phyloP scores from a whole-genome alignment of 1,140 invertebrate species.

The Camponotus pennsylvanicus region DNA sequence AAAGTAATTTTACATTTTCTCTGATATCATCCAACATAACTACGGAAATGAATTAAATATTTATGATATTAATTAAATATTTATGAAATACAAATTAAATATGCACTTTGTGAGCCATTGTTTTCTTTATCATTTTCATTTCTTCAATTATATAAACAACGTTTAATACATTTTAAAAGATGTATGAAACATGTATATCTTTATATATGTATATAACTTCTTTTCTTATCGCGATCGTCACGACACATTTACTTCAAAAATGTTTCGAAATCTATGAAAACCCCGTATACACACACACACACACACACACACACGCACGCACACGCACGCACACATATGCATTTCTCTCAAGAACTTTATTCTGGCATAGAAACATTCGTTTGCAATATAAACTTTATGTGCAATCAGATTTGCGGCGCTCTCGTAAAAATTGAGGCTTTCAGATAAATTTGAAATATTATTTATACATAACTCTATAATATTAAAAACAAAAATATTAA shows the following conservation, averaged over 20 bases:
- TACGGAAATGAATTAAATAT: no score
- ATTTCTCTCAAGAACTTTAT: background rate
- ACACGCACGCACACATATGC: no score
- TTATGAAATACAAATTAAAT: no score
- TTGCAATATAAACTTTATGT: background rate
- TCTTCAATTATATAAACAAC: background rate
- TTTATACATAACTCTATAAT: background rate
- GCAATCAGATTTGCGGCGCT: background rate
- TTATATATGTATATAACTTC: background rate
- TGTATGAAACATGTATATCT: background rate
- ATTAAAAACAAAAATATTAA: no score
- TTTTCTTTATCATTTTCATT: background rate
- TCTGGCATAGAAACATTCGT: background rate
- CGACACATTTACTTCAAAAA: background rate
- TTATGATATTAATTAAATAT: no score
- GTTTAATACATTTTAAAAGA: no score
- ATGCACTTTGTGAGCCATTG: background rate
- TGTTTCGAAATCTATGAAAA: background rate
- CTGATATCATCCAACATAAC: no score
- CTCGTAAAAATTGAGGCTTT: background rate
- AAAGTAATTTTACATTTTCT: no score
- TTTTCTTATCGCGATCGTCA: background rate
- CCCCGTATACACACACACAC: no score
- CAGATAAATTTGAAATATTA: background rate
- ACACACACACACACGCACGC: no score